Evolutionary conservation across 64 coral and sea anemone species (phyloP).

Genomic region (Acropora yongei): DNA sequence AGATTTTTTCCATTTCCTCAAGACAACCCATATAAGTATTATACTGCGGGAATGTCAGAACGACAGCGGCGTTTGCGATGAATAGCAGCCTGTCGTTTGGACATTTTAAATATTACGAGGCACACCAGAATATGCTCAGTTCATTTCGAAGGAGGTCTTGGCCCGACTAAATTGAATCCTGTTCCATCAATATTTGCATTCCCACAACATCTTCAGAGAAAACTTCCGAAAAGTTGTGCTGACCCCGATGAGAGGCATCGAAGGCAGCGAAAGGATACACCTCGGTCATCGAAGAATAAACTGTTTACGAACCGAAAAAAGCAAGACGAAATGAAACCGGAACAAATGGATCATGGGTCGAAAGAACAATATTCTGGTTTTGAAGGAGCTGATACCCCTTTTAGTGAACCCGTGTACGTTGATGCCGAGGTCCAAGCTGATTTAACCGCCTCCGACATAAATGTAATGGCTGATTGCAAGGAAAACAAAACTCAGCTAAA

Average conservation of each 20-base stretch:
- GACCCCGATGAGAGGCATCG: constrained; percentile 13
- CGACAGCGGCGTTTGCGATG: not conserved
- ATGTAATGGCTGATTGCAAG: not conserved
- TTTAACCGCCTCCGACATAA: not conserved
- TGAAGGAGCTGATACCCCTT: not conserved
- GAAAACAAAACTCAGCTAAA: constrained; percentile 20
- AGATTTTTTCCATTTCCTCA: not conserved
- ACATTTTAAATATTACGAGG: too few species aligned
- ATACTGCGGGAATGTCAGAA: constrained; percentile 7
- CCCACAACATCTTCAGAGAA: not conserved
- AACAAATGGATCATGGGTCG: not conserved
- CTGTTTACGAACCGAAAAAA: not conserved
- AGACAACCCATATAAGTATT: not conserved
- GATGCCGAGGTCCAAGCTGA: too few species aligned
- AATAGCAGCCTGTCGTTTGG: constrained; percentile 18
- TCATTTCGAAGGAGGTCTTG: too few species aligned
- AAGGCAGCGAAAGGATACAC: constrained; percentile 7
- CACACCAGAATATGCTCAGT: too few species aligned
- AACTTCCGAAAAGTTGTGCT: not conserved
- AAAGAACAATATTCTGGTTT: not conserved
- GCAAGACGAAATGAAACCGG: not conserved
- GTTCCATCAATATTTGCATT: too few species aligned
- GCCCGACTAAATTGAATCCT: too few species aligned
- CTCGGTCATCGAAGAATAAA: not conserved
- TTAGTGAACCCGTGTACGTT: not conserved